Evolutionary conservation across 2,888 invertebrate species (phyloP).

Genomic region (Gandaritis pyraliata): DNA sequence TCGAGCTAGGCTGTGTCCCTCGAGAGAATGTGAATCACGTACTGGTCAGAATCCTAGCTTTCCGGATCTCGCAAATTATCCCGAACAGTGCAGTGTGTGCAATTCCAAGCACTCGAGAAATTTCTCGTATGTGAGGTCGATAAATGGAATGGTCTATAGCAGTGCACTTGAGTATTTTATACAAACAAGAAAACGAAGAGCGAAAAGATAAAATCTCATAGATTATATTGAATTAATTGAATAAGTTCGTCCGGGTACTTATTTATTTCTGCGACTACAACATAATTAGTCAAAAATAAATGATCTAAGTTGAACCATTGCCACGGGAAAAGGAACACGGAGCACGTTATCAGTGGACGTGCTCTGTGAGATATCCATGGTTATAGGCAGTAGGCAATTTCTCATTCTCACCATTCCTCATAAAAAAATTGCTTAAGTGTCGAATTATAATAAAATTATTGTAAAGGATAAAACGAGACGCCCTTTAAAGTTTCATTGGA

Average conservation of each 20-base stretch:
- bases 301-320: too few relatives aligned
- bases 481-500: conserved; percentile 5
- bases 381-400: too few relatives aligned
- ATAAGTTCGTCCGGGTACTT: too few relatives aligned
- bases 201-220: too few relatives aligned
- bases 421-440: background rate
- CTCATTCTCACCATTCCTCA: too few relatives aligned
- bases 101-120: conserved; percentile 48
- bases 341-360: too few relatives aligned
- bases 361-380: too few relatives aligned
- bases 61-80: conserved; percentile 59
- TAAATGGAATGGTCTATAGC: conserved; percentile 18
- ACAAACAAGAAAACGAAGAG: too few relatives aligned
- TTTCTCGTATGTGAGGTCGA: conserved; percentile 36
- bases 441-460: background rate
- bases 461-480: background rate
- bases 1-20: conserved; percentile 13
- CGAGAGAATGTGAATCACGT: conserved; percentile 66
- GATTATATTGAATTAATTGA: too few relatives aligned
- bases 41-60: conserved; percentile 52
- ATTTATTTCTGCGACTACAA: too few relatives aligned
- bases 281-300: too few relatives aligned
- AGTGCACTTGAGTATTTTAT: conserved; percentile 7
- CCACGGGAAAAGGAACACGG: too few relatives aligned
- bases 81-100: conserved; percentile 51